Base-by-base conservation (phyloP, 2,888 invertebrate species). In the Euproctis similis region DNA sequence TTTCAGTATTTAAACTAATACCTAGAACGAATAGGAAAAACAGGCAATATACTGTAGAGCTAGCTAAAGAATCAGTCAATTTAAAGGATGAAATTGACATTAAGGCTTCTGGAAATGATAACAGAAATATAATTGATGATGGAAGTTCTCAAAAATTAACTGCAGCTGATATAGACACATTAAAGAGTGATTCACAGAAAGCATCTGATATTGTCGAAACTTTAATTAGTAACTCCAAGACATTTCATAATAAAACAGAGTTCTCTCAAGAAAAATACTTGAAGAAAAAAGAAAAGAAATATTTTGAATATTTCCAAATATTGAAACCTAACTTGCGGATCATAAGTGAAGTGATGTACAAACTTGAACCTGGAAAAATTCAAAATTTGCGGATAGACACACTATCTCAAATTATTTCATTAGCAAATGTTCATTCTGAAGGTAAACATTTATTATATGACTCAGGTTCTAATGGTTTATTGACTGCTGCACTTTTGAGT, bases 191-290 rank as follows among this genome's bases (percentile, higher is more conserved):
- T 45, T 92, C 94, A 13, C 81, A 88, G 11, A 90, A 91, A 37
- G 94, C 95, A 0, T 89, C 89, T 9, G 92, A 93, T 56, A 95
- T 98, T 43, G 91, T 98, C 3, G 92, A 89, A 39, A 92, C 92
- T 30, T 85, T 98, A 8, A 92, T 98, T 26, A 92, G 92, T 38
- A 97, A 97, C 64, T 98, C 97, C 8, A 92, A 90, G 45, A 96
- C 97, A 1, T 98, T 98, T 69, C 87, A 88, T 18, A 87, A 89
- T 31, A 97, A 97, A 85, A 98, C 97, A 0, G 95, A 93, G 56
- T 98, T 91, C 69, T 92, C 94, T 0, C 94, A 98, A 69, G 94
- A 95, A 50, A 98, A 98, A 68, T 98, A 98, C 69, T 86, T 98
- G 22, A 93, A 92, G 53, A 98, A 98, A 67, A 99, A 99, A 69